These are phyloP conservation scores for Ametastegia equiseti DNA, from an alignment of 2,888 invertebrate genomes.

Conservation along the genomic window DNA sequence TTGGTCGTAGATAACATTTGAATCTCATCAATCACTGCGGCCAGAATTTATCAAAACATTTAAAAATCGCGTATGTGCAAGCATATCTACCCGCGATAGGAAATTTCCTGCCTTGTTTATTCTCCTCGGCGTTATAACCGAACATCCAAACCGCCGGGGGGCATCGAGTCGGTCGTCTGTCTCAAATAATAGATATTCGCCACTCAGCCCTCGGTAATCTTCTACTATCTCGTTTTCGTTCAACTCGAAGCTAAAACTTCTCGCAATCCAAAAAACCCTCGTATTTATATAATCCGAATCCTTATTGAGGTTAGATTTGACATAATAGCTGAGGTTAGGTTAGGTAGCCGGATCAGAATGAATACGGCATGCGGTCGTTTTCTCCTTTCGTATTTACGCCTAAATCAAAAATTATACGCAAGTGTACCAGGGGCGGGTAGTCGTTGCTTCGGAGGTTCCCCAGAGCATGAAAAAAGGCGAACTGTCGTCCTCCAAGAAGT, in stretches of 20 bases:
- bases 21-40: no score
- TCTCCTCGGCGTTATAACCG: neutral
- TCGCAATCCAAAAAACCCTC: no score
- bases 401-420: conserved; percentile 44
- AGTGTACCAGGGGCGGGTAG: conserved; percentile 23
- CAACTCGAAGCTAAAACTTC: no score
- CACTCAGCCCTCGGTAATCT: neutral
- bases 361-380: conserved; percentile 41
- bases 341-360: conserved; percentile 10
- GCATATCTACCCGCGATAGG: neutral
- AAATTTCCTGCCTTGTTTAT: neutral
- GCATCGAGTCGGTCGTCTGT: conserved; percentile 13
- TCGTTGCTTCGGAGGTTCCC: neutral
- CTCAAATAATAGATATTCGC: neutral
- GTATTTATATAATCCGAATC: no score
- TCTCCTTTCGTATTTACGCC: conserved; percentile 38
- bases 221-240: no score
- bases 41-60: neutral
- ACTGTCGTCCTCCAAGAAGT: conserved; percentile 49
- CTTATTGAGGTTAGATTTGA: neutral
- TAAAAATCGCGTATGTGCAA: neutral
- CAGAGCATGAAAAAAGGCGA: conserved; percentile 17
- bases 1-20: neutral
- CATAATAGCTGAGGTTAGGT: neutral
- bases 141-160: conserved; percentile 1